phyloP scores from a whole-genome alignment of 2,797 vertebrate genomes.

The Momotus momota region DNA sequence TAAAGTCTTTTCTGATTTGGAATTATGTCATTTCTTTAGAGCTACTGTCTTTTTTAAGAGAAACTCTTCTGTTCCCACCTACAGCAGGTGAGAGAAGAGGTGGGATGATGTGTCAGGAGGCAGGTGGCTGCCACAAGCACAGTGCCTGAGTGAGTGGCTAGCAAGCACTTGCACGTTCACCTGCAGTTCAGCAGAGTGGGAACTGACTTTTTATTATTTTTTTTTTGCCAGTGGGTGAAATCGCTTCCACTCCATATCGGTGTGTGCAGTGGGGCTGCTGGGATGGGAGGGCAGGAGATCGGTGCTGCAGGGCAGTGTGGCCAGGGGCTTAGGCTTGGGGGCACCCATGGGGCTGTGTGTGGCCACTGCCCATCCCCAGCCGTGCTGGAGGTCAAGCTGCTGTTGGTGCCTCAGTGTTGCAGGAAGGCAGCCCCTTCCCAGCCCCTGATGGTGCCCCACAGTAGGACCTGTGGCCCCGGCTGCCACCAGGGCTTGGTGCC shows the following conservation, averaged over 20 bases:
- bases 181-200: background rate
- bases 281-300: accelerated
- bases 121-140: accelerated
- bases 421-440: background rate
- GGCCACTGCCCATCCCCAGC: accelerated
- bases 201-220: background rate
- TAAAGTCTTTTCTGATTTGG: background rate
- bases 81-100: background rate
- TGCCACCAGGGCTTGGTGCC: background rate
- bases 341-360: accelerated
- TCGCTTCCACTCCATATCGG: background rate
- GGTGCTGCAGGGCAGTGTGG: background rate
- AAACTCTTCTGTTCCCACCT: background rate
- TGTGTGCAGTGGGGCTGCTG: accelerated
- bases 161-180: accelerated
- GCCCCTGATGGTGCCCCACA: background rate
- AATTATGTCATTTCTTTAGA: background rate
- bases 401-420: accelerated
- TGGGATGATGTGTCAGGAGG: background rate
- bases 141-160: accelerated
- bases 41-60: background rate
- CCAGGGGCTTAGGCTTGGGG: accelerated
- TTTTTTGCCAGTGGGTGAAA: background rate
- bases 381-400: accelerated
- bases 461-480: background rate